Conservation (phyloP, 2,113 vertebrate genomes). For the Sorex fumeus region DNA sequence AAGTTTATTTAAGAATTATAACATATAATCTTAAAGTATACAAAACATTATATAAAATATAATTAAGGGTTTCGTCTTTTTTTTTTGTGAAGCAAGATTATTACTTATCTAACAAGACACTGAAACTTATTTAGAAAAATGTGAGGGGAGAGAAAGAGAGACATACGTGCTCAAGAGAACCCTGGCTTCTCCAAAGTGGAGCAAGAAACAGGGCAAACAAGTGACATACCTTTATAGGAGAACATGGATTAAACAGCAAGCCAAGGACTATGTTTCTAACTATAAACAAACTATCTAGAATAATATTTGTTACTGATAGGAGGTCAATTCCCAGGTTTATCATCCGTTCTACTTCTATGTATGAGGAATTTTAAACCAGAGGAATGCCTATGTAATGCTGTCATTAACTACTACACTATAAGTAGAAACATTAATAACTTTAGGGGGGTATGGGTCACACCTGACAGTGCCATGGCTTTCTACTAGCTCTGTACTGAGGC, state of each 20-base stretch:
- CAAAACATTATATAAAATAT: neutral
- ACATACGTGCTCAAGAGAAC: too few relatives aligned
- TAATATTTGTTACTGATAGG: neutral
- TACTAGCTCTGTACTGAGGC: too few relatives aligned
- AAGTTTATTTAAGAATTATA: neutral
- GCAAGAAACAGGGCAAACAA: too few relatives aligned
- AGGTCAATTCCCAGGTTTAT: neutral
- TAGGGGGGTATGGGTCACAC: too few relatives aligned
- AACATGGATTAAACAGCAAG: too few relatives aligned
- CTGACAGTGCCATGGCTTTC: too few relatives aligned
- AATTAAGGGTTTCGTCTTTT: neutral
- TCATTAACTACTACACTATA: neutral
- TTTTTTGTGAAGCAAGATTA: neutral
- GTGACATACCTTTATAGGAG: too few relatives aligned
- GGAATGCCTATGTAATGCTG: conserved; percentile 40
- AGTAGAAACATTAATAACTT: conserved; percentile 5
- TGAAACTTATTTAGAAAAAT: too few relatives aligned
- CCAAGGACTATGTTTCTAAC: neutral
- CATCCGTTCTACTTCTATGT: neutral
- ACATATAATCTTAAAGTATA: conserved; percentile 2
- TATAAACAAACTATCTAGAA: conserved; percentile 48
- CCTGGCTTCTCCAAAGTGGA: too few relatives aligned
- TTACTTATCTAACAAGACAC: too few relatives aligned
- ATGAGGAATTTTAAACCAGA: conserved; percentile 34
- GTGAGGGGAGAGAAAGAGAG: too few relatives aligned